Evolutionary conservation across 64 coral and sea anemone genomes (phyloP).

Genomic region (Actinia tenebrosa): DNA sequence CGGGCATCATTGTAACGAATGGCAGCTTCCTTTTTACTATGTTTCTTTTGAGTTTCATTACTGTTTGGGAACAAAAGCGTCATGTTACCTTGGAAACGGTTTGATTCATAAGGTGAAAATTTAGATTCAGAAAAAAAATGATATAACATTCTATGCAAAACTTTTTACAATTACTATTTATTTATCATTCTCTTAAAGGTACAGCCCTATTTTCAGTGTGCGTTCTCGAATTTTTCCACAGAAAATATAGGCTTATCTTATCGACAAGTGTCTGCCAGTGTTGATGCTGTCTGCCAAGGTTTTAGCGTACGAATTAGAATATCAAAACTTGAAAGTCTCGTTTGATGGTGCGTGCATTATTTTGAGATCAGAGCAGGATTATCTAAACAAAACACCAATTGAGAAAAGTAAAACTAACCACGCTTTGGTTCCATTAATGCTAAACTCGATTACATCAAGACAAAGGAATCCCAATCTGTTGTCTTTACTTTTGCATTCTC

Average conservation of each 20-base stretch:
- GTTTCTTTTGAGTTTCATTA: background rate
- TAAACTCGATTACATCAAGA: background rate
- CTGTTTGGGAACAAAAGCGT: background rate
- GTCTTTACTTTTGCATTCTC: background rate
- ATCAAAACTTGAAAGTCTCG: background rate
- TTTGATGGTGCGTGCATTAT: background rate
- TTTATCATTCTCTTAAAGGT: no score
- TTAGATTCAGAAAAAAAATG: background rate
- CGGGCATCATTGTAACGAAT: background rate
- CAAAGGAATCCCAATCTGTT: background rate
- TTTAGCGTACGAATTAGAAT: no score
- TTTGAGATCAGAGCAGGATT: background rate
- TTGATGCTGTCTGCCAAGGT: no score
- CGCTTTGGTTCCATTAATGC: background rate
- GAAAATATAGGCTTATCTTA: no score
- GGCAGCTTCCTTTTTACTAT: background rate
- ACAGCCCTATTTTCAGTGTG: no score
- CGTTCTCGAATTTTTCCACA: no score
- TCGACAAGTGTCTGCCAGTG: no score
- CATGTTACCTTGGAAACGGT: background rate
- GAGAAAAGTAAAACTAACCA: background rate
- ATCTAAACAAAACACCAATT: background rate
- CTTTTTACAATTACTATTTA: no score
- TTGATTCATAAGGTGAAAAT: background rate
- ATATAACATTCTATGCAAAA: no score